A percentile compares a stretch with the other conserved stretches of the same genome.
Conservation (phyloP, 2,797 vertebrate species). For the Kryptopterus vitreolus region DNA sequence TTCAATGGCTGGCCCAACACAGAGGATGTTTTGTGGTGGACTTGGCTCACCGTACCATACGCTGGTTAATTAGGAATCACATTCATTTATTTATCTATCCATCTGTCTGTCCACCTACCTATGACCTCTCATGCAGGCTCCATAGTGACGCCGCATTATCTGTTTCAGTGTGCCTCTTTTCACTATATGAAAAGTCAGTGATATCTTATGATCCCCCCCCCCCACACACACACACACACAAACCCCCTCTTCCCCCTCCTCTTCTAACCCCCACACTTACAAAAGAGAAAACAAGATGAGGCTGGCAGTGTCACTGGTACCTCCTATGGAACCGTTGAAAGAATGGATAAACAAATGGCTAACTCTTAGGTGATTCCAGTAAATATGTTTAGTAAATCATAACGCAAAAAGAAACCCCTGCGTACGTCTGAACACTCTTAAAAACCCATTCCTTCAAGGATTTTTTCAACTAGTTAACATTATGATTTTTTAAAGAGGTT, state of each 20-base stretch:
- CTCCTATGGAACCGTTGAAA: not conserved
- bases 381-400: not conserved
- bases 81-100: conserved; percentile 55
- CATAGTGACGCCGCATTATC: conserved; percentile 12
- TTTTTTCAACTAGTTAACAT: not conserved
- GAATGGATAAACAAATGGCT: not conserved
- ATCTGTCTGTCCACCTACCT: conserved; percentile 62
- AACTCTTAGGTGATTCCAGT: not conserved
- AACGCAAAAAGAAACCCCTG: not conserved
- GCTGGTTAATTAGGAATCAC: conserved; percentile 73
- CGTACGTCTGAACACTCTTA: not conserved
- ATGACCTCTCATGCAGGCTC: conserved; percentile 52
- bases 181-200: conserved; percentile 2
- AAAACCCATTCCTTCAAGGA: not conserved
- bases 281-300: not conserved
- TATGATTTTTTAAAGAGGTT: not conserved
- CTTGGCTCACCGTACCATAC: conserved; percentile 71
- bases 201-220: too few relatives aligned
- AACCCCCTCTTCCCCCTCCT: too few relatives aligned
- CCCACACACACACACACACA: too few relatives aligned
- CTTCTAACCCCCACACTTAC: too few relatives aligned
- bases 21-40: conserved; percentile 74
- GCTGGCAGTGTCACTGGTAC: not conserved
- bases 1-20: conserved; percentile 73
- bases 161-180: not conserved